Base-by-base conservation (phyloP, 2,888 invertebrate species). In the Catocala sponsa region DNA sequence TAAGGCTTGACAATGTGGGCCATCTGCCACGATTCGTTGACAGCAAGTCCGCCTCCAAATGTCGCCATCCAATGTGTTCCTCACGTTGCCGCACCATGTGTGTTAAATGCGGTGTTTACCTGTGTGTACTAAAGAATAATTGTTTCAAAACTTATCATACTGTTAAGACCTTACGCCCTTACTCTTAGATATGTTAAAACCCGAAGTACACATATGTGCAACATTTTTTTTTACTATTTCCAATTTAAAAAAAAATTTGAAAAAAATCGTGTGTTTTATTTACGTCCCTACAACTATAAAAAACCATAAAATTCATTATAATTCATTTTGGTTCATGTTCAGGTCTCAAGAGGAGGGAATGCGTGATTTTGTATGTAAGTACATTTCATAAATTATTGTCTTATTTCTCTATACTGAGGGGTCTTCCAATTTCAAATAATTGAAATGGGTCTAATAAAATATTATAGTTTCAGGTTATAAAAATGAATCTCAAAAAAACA, bases 1-100 rank as follows among this genome's bases (percentile, higher is more conserved):
- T 63, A 33, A 60, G 68, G 52, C 62, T 71, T 13, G 68, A 68
- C 42, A 56, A 54, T 49, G 60, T 70, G 12, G 68, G 71, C 12
- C 72, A 72, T 53, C 63, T 70, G 60, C 65, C 69, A 54, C 57
- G 70, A 47, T 70, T 52, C 11, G 58, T 15, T 15, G 15, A 15
- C 15, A 15, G 15, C 15, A 15, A 15, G 15, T 15, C 15, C 15
- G 15, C 15, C 15, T 15, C 15, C 15, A 15, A 15, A 15, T 15
- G 15, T 15, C 15, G 15, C 15, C 15, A 15, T 15, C 15, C 15
- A 15, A 15, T 15, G 15, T 15, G 15, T 15, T 15, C 15, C 15
- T 15, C 15, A 15, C 15, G 15, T 15, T 15, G 2, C 15, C 15
- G 15, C 15, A 15, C 15, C 15, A 15, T 15, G 15, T 15, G 15